Percentiles rank a stretch among this genome's conserved stretches.
Evolutionary conservation across 2,888 invertebrate genomes (phyloP).

Genomic region (Platerodrilus igneus): DNA sequence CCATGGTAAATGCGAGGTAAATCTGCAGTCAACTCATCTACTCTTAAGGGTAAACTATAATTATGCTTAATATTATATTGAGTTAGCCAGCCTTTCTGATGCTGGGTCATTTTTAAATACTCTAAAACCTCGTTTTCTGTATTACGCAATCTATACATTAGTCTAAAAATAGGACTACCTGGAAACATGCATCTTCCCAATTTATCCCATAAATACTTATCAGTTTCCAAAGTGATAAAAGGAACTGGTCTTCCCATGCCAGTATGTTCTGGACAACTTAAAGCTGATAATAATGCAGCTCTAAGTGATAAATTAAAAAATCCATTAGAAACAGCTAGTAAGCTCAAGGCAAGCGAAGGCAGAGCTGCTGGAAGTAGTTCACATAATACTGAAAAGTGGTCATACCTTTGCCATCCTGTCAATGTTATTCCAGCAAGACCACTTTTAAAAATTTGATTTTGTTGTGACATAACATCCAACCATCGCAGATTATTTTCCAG

Average conservation of each 20-base stretch:
- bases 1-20: constrained; percentile 57
- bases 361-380: constrained; percentile 62
- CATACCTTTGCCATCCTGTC: constrained; percentile 63
- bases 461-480: constrained; percentile 62
- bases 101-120: constrained; percentile 40
- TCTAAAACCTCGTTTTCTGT: constrained; percentile 47
- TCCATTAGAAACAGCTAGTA: constrained; percentile 57
- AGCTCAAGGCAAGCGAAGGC: constrained; percentile 59
- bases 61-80: constrained; percentile 65
- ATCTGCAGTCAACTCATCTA: constrained; percentile 58
- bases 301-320: constrained; percentile 55
- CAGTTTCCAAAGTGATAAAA: constrained; percentile 56
- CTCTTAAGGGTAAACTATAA: constrained; percentile 62
- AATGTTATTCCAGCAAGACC: constrained; percentile 54
- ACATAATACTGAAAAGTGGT: constrained; percentile 66
- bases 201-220: constrained; percentile 60
- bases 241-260: constrained; percentile 38
- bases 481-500: constrained; percentile 67
- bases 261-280: constrained; percentile 53
- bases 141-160: constrained; percentile 48
- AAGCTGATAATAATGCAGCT: constrained; percentile 47
- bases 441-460: constrained; percentile 51
- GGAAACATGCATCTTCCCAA: constrained; percentile 61
- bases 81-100: constrained; percentile 61
- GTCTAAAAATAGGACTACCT: constrained; percentile 54